Evolutionary conservation across 2,113 vertebrate species (phyloP), one percentile per base, ranked within the genome.

Genomic region (Plecotus auritus): DNA sequence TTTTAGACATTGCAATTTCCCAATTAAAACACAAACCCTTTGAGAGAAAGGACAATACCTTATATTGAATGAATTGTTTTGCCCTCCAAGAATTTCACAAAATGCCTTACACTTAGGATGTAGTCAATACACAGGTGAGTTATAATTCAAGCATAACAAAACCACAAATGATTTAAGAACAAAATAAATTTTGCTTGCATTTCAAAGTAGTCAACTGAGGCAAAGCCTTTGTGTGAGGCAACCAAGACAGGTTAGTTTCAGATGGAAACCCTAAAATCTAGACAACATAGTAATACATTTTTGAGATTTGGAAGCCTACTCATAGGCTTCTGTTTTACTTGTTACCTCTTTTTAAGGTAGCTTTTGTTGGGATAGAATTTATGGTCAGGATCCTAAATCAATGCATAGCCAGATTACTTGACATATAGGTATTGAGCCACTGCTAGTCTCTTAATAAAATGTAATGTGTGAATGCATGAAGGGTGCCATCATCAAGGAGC

Each of bases 401-500:
- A 51, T 84, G 69, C 30, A 85, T 37, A 72, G 18, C 26, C 10
- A 85, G 54, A n/a, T 77, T 73, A 66, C 14, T 67, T 93, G 91
- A 77, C 30, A 72, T 54, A 13, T 70, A 69, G 35, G 13, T 67
- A 87, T 51, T 88, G 51, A 91, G 59, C 47, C 86, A 28, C 67
- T 67, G 73, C 9, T 93, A 56, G n/a, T 86, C 59, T 96, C 54
- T 83, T 93, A 92, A 88, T 88, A 89, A 92, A 92, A 80, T 30
- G 13, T 22, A 35, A 32, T 64, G n/a, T 70, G 64, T 47, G 28
- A 78, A 40, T 73, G 61, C 93, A 66, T 85, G 78, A 93, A 96
- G 47, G 80, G 83, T 47, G 51, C 32, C 74, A 94, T 83, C 18
- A 37, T 42, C 35, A 76, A 94, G 56, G 12, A 84, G 42, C 18